A percentile compares a stretch with the other conserved stretches of the same genome.
Evolutionary conservation across 2,113 vertebrate genomes (phyloP).

Genomic region (Eulacestoma nigropectus): DNA sequence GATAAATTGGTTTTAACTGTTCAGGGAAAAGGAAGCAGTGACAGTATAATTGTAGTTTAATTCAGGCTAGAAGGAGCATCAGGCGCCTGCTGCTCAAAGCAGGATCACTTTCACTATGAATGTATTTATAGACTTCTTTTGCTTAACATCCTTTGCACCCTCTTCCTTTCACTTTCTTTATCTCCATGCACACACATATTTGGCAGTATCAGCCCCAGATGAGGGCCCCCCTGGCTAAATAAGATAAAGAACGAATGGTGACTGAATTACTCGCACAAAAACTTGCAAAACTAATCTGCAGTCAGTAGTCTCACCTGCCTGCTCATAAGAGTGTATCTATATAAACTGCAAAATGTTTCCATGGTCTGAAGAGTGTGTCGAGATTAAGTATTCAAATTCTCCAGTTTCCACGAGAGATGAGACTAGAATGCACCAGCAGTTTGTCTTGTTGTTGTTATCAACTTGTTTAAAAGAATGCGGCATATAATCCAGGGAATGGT

Average conservation of each 20-base stretch:
- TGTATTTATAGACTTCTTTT: not conserved
- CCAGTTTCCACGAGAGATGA: not conserved
- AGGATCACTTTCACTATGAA: not conserved
- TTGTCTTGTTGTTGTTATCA: not conserved
- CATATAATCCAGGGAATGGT: not conserved
- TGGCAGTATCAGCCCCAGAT: not conserved
- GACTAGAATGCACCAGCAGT: not conserved
- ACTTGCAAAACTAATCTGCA: not conserved
- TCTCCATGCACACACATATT: not conserved
- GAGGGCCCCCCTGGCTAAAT: not conserved
- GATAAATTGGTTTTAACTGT: not conserved
- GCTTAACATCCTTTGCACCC: not conserved
- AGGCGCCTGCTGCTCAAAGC: not conserved
- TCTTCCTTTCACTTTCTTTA: not conserved
- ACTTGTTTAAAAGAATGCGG: not conserved
- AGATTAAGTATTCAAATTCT: not conserved
- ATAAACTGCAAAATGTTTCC: not conserved
- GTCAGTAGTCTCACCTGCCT: not conserved
- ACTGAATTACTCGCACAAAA: not conserved
- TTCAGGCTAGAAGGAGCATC: not conserved
- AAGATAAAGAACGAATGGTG: not conserved
- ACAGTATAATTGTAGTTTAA: not conserved
- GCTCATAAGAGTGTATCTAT: fast-evolving
- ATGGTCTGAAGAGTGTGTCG: not conserved
- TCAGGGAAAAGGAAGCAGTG: not conserved